phyloP scores from a whole-genome alignment of 2,888 invertebrate species.

The Nudaria mundana region DNA sequence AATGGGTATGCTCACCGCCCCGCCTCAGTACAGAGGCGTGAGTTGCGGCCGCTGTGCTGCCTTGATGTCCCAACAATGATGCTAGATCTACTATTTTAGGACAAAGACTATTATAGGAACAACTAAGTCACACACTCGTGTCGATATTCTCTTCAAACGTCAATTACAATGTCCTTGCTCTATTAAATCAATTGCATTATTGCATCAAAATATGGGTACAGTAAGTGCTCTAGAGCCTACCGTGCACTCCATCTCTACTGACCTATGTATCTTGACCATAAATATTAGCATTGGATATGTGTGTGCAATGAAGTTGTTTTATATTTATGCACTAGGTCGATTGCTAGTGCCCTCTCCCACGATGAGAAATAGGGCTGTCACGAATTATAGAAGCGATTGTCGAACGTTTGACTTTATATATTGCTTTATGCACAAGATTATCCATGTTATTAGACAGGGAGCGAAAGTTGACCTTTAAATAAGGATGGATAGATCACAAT shows the following conservation, averaged over 20 bases:
- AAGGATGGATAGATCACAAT: too few species aligned
- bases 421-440: too few species aligned
- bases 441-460: not conserved
- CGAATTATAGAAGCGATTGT: constrained; percentile 11
- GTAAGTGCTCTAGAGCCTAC: not conserved
- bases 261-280: constrained; percentile 29
- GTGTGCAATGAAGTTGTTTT: constrained; percentile 36
- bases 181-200: too few species aligned
- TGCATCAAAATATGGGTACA: too few species aligned
- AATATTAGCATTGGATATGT: constrained; percentile 34
- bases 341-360: constrained; percentile 38
- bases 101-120: too few species aligned
- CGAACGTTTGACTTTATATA: too few species aligned
- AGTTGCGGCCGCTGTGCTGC: constrained; percentile 48
- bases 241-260: constrained; percentile 22
- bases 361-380: constrained; percentile 33
- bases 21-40: constrained; percentile 74
- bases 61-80: constrained; percentile 49
- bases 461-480: too few species aligned
- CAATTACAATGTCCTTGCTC: constrained; percentile 6
- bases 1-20: constrained; percentile 69
- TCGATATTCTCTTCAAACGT: not conserved
- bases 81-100: too few species aligned
- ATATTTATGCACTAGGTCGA: constrained; percentile 38
- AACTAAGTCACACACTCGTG: too few species aligned